Conservation (phyloP, 2,797 vertebrate genomes). For the Myotis findleyi region DNA sequence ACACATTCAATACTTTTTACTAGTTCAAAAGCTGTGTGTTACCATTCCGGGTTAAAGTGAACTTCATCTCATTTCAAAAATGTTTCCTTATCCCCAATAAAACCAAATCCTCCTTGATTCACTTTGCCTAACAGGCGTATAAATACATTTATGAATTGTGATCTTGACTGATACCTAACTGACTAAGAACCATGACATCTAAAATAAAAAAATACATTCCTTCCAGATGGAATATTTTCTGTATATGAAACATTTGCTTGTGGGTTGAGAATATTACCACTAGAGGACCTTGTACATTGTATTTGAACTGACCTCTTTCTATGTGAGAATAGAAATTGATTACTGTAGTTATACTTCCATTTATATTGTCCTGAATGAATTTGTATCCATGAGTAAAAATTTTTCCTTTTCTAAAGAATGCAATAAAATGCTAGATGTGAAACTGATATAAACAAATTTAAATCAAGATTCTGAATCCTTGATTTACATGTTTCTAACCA, state of each 20-base stretch:
- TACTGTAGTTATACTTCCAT: not conserved
- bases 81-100: not conserved
- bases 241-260: not conserved
- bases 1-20: not conserved
- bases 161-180: not conserved
- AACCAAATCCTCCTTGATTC: not conserved
- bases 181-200: not conserved
- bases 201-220: not conserved
- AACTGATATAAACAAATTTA: not conserved
- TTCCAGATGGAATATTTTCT: not conserved
- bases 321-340: not conserved
- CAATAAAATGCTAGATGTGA: not conserved
- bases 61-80: not conserved
- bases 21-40: not conserved
- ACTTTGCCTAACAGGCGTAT: not conserved
- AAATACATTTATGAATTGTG: constrained; percentile 15
- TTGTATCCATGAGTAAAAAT: not conserved
- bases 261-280: not conserved
- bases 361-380: not conserved
- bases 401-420: not conserved
- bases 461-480: not conserved
- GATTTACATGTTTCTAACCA: not conserved
- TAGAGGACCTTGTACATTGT: not conserved
- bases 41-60: not conserved
- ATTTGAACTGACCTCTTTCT: not conserved